Evolutionary conservation across 2,113 vertebrate species (phyloP).

Genomic region (Mirounga angustirostris): DNA sequence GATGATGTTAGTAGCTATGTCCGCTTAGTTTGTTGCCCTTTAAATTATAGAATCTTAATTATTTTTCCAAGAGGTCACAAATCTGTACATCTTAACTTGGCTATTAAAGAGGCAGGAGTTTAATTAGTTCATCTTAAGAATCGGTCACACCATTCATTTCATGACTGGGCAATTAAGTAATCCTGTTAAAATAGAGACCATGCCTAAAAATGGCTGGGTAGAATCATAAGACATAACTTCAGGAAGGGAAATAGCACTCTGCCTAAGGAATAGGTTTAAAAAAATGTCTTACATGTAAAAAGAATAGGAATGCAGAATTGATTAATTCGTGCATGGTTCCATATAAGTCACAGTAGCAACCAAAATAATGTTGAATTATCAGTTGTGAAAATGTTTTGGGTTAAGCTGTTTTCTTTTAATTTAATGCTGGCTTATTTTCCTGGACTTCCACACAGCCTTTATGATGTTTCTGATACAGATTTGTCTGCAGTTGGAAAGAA

Average conservation of each 20-base stretch:
- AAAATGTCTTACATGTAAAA: conserved; percentile 37
- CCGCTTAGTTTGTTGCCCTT: not conserved
- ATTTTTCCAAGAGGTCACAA: not conserved
- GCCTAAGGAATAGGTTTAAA: conserved; percentile 42
- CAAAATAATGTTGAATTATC: not conserved
- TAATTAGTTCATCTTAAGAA: conserved; percentile 2
- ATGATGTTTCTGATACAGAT: not conserved
- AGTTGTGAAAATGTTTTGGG: not conserved
- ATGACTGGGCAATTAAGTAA: conserved; percentile 6
- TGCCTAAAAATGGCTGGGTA: conserved; percentile 44
- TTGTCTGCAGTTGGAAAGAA: not conserved
- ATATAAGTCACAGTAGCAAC: conserved; percentile 12
- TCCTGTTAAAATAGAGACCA: not conserved
- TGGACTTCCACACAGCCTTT: not conserved
- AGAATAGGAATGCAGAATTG: conserved; percentile 54
- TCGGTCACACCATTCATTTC: conserved; percentile 3
- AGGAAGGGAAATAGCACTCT: not conserved
- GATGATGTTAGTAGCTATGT: not conserved
- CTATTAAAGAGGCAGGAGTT: conserved; percentile 30
- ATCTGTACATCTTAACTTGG: not conserved
- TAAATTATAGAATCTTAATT: conserved; percentile 11
- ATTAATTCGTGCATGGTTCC: conserved; percentile 70
- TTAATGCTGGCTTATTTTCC: not conserved
- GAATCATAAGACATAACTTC: conserved; percentile 44
- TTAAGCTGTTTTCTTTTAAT: not conserved